Percentiles rank a stretch among this genome's conserved stretches.
phyloP scores from a whole-genome alignment of 2,888 invertebrate species.

The Microplitis manilae region DNA sequence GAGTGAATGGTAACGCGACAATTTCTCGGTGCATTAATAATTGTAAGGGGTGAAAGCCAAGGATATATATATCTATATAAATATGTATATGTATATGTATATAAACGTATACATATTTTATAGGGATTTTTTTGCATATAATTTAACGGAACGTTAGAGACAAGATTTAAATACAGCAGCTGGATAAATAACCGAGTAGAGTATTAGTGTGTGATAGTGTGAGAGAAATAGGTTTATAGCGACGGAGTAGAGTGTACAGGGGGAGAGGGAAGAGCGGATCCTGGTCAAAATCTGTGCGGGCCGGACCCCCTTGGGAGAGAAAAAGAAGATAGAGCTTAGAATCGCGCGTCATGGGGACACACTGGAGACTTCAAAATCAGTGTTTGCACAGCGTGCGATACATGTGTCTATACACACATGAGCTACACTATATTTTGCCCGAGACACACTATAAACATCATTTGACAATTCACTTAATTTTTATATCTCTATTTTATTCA shows the following conservation, averaged over 20 bases:
- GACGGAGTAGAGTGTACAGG: constrained; percentile 12
- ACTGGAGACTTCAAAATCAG: constrained; percentile 54
- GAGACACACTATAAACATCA: constrained; percentile 55
- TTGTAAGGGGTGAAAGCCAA: constrained; percentile 38
- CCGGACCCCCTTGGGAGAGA: constrained; percentile 49
- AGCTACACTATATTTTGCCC: constrained; percentile 37
- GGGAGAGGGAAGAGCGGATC: constrained; percentile 22
- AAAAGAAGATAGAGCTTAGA: constrained; percentile 50
- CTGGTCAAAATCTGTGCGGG: constrained; percentile 20
- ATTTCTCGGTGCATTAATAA: constrained; percentile 70
- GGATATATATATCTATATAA: neutral
- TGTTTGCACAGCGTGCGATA: constrained; percentile 69
- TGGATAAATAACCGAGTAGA: constrained; percentile 67
- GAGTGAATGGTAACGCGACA: constrained; percentile 57
- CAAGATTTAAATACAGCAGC: constrained; percentile 70
- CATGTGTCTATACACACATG: constrained; percentile 64
- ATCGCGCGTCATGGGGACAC: constrained; percentile 36
- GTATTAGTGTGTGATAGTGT: constrained; percentile 46
- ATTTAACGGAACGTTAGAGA: constrained; percentile 70
- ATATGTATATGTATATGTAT: neutral
- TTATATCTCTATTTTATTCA: constrained; percentile 4
- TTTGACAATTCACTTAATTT: constrained; percentile 68
- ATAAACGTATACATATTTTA: constrained; percentile 67
- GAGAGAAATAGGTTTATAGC: constrained; percentile 40
- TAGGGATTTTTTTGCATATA: constrained; percentile 70